Conservation (phyloP, 1,140 invertebrate species). For the Drosophila punjabiensis region DNA sequence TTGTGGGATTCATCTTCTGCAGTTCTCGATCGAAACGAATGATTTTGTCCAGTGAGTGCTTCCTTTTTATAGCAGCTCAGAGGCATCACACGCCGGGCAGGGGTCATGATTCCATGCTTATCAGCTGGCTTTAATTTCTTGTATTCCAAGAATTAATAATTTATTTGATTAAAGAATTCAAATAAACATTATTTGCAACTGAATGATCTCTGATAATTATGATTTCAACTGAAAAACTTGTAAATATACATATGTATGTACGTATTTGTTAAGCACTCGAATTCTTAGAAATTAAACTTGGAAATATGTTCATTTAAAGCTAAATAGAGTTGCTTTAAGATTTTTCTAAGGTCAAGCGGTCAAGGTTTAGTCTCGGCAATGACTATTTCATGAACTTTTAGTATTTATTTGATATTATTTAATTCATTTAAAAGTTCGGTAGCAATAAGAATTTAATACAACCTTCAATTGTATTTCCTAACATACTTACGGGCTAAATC, state of each 20-base stretch:
- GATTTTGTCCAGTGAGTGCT: neutral
- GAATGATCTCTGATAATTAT: neutral
- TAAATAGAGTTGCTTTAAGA: too few species aligned
- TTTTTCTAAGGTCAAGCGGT: too few species aligned
- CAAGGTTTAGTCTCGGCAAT: too few species aligned
- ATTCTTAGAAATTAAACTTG: too few species aligned
- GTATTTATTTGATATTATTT: neutral
- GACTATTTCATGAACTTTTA: too few species aligned
- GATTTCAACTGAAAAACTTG: neutral
- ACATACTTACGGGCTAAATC: neutral
- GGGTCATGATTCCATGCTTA: neutral
- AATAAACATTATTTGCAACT: neutral
- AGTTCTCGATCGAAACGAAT: neutral
- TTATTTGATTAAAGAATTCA: neutral
- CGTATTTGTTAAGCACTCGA: neutral
- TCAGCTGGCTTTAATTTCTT: neutral
- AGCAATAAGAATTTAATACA: neutral
- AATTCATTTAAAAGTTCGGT: neutral
- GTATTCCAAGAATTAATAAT: neutral
- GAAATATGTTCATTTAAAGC: too few species aligned
- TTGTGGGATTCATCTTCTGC: neutral
- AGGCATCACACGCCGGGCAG: neutral
- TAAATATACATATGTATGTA: too few species aligned
- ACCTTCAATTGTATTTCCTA: neutral
- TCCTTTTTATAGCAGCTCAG: neutral